phyloP scores from a whole-genome alignment of 2,113 vertebrate species.

The Neolamprologus ventralis region DNA sequence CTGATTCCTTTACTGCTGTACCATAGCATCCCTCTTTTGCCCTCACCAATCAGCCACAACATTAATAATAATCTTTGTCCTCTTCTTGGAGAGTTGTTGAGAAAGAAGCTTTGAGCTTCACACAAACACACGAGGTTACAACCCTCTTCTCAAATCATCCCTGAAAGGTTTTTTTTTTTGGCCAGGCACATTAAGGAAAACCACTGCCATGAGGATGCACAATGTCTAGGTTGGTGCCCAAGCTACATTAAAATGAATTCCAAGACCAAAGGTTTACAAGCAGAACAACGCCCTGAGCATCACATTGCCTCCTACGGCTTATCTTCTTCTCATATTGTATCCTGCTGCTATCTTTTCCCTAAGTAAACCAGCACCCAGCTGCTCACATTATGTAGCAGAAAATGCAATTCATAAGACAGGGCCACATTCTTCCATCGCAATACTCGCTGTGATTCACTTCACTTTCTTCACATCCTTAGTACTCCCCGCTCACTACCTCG shows the following conservation, averaged over 20 bases:
- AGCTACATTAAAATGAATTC: not conserved
- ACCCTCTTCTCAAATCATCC: not conserved
- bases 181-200: not conserved
- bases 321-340: not conserved
- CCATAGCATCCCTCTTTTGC: not conserved
- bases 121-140: not conserved
- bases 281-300: not conserved
- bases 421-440: not conserved
- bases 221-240: not conserved
- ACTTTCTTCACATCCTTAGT: not conserved
- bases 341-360: not conserved
- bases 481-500: not conserved
- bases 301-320: not conserved
- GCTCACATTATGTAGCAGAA: not conserved
- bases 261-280: not conserved
- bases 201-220: not conserved
- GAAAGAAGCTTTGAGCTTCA: not conserved
- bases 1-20: not conserved
- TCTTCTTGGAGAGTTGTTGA: not conserved
- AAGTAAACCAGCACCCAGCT: not conserved
- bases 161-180: fast-evolving
- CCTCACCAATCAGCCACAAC: not conserved
- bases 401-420: not conserved
- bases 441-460: not conserved
- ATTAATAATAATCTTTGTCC: not conserved